Base-by-base conservation (phyloP, 2,888 invertebrate genomes). In the Drosophila dives region DNA sequence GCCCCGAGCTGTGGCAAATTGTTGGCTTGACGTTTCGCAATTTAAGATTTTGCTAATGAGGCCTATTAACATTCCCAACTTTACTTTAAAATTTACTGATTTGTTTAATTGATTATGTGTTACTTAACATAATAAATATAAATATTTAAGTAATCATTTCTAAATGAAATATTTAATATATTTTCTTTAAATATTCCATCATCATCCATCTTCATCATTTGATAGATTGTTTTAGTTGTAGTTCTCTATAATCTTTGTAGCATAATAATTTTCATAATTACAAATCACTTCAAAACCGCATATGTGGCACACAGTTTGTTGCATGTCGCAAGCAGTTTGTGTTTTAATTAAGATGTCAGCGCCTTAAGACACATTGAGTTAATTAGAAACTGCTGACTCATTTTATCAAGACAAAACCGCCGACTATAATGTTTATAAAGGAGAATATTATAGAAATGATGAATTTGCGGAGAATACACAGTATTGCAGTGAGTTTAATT, bases 301-400 rank as follows among this genome's bases (percentile, higher is more conserved):
- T 62, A 8, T 20, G 23, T 42, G 32, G 34, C 36, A 20, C 32
- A 32, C 38, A 23, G 15, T 32, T 32, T 23, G 15, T 53, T 17
- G 36, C 4, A 26, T 56, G 38, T 50, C 32, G 45, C 40, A 38
- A 33, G 26, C 36, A 72, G 66, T 70, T 59, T 62, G 38, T 17
- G 23, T 40, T 72, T 55, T 54, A 56, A 74, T 63, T 64, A 72
- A 59, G 67, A 60, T 60, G 50, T 10, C 50, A 42, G 5, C 29
- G 48, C n/a, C 34, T 23, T 26, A 34, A 48, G 64, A 34, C 23
- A 34, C 10, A 70, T 64, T 60, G 72, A 74, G 71, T 77, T 78
- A 86, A 86, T 86, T 76, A 89, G 77, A 81, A 84, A 67, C 63
- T 65, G 82, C 87, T 71, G 75, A 78, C 75, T 54, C 49, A 61